Conservation (phyloP, 2,113 vertebrate genomes). For the Indri indri region DNA sequence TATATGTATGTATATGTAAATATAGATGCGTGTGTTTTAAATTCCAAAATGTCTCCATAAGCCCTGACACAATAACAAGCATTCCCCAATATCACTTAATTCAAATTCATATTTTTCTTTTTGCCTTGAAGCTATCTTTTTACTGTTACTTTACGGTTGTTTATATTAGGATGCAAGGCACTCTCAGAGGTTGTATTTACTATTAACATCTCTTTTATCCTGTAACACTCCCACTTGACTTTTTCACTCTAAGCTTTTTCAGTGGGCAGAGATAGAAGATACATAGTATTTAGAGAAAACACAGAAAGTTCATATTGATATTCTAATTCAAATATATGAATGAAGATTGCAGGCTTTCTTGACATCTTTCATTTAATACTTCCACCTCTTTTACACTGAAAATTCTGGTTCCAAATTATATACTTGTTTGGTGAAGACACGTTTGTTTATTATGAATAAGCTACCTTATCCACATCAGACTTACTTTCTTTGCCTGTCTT, state of each 20-base stretch:
- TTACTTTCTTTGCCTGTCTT: not conserved
- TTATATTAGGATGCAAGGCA: not conserved
- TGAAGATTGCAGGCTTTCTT: not conserved
- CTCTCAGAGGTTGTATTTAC: not conserved
- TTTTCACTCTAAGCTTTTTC: not conserved
- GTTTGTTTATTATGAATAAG: not conserved
- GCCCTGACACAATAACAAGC: not conserved
- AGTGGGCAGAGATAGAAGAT: not conserved
- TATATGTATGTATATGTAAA: not conserved
- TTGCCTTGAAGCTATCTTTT: not conserved
- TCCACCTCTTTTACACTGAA: not conserved
- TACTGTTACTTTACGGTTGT: not conserved
- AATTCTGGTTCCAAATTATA: not conserved
- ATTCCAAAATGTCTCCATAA: not conserved
- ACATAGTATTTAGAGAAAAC: not conserved
- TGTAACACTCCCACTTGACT: not conserved
- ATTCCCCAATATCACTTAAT: not conserved
- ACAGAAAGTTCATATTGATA: not conserved
- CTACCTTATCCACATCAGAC: not conserved
- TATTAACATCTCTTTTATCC: not conserved
- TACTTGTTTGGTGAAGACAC: not conserved
- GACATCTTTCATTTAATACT: not conserved
- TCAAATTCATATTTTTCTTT: not conserved
- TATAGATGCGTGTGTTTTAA: not conserved
- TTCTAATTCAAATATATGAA: not conserved